These are phyloP conservation scores for Hirtodrosophila cameraria DNA, from an alignment of 2,888 invertebrate species.

Conservation along the genomic window DNA sequence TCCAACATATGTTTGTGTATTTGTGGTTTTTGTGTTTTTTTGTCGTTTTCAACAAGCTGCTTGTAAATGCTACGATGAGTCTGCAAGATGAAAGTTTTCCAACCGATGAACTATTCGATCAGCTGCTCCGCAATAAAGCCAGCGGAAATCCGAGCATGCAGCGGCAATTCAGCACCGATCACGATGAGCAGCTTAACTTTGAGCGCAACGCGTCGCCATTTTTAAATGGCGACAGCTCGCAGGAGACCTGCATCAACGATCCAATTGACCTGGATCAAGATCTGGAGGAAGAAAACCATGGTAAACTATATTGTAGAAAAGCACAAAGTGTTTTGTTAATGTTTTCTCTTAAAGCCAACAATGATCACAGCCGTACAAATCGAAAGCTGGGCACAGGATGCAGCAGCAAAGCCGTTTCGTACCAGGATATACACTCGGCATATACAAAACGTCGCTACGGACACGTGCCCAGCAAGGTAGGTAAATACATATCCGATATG, in stretches of 20 bases:
- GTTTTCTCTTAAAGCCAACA: no score
- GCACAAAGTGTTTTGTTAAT: no score
- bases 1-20: no score
- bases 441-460: slow-evolving; percentile 80
- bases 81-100: slow-evolving; percentile 82
- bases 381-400: slow-evolving; percentile 30
- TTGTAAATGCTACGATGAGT: slow-evolving; percentile 78
- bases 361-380: slow-evolving; percentile 12
- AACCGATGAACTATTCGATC: slow-evolving; percentile 66
- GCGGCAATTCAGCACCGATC: slow-evolving; percentile 30
- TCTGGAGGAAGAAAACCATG: slow-evolving; percentile 18
- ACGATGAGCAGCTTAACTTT: slow-evolving; percentile 32
- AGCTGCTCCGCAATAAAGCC: slow-evolving; percentile 42
- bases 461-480: slow-evolving; percentile 82
- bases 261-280: slow-evolving; percentile 47
- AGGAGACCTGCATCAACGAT: slow-evolving; percentile 76
- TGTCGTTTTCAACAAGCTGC: no score
- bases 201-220: slow-evolving; percentile 46
- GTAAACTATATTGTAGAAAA: slow-evolving; percentile 17
- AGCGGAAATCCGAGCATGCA: slow-evolving; percentile 1
- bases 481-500: slow-evolving; percentile 80
- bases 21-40: not conserved
- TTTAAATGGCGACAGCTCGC: slow-evolving; percentile 55
- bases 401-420: slow-evolving; percentile 66
- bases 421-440: slow-evolving; percentile 81